These are phyloP conservation scores for Andrena trimmerana DNA, from an alignment of 2,888 invertebrate genomes.

Conservation along the genomic window DNA sequence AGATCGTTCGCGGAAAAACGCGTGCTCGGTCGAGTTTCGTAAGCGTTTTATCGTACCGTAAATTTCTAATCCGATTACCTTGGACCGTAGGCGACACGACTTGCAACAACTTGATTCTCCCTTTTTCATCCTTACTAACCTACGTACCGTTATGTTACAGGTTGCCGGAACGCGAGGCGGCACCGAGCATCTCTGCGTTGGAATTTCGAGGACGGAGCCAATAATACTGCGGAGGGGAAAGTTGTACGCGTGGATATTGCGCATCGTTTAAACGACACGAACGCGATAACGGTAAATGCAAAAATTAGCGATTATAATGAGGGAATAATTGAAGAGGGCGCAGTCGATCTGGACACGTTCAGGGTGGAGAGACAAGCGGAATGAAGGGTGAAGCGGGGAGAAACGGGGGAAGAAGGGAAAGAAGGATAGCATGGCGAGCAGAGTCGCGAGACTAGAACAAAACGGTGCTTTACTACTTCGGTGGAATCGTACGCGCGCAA, in stretches of 20 bases:
- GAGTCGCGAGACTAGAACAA: neutral
- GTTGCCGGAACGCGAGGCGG: neutral
- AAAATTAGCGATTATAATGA: too few species aligned
- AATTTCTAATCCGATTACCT: conserved; percentile 68
- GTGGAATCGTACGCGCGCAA: conserved; percentile 27
- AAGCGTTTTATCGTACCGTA: conserved; percentile 67
- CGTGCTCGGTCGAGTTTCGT: conserved; percentile 31
- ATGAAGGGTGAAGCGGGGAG: neutral
- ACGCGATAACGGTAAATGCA: too few species aligned
- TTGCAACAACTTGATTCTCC: conserved; percentile 53
- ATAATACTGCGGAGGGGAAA: too few species aligned
- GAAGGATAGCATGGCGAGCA: neutral
- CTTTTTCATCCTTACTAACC: neutral
- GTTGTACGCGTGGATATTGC: too few species aligned
- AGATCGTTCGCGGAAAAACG: conserved; percentile 9
- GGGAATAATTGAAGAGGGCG: too few species aligned
- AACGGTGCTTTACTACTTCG: neutral
- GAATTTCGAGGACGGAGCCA: too few species aligned
- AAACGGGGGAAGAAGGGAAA: neutral
- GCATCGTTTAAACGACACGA: too few species aligned
- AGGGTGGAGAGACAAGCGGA: too few species aligned
- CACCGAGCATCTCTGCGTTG: neutral
- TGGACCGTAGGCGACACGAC: conserved; percentile 53
- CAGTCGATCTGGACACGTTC: too few species aligned
- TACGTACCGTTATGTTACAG: too few species aligned